Evolutionary conservation across 2,797 vertebrate genomes (phyloP).

Genomic region (Micropoecilia bifurca): DNA sequence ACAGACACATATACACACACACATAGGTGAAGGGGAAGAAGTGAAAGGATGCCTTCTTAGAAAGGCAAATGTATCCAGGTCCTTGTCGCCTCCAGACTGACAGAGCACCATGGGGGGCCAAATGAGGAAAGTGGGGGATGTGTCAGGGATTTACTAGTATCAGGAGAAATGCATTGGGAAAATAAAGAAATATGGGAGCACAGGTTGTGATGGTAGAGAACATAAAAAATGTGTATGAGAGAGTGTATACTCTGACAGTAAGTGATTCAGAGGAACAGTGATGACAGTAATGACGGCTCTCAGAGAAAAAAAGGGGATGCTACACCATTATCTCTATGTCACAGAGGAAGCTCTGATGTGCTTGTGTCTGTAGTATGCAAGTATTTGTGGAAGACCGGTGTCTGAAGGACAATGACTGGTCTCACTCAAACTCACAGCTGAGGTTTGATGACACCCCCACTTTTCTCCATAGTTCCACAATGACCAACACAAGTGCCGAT

Average conservation of each 20-base stretch:
- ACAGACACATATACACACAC: background rate
- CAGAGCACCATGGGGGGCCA: constrained; percentile 55
- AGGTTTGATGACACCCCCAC: constrained; percentile 10
- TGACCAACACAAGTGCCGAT: constrained; percentile 12
- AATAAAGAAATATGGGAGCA: constrained; percentile 47
- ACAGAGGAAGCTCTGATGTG: constrained; percentile 33
- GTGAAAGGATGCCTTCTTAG: constrained; percentile 45
- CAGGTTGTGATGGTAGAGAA: constrained; percentile 43
- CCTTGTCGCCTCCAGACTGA: constrained; percentile 63
- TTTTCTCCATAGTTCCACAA: constrained; percentile 3
- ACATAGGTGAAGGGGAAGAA: constrained; percentile 19
- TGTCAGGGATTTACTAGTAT: constrained; percentile 50
- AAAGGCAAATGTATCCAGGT: constrained; percentile 67
- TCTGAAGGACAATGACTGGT: constrained; percentile 18
- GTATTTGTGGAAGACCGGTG: constrained; percentile 5
- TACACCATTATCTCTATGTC: constrained; percentile 50
- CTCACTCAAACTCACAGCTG: constrained; percentile 23
- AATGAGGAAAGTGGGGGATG: constrained; percentile 39
- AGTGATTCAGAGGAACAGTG: constrained; percentile 57
- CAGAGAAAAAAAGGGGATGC: constrained; percentile 51
- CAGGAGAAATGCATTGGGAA: constrained; percentile 11
- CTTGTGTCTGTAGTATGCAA: constrained; percentile 11
- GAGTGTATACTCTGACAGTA: constrained; percentile 42
- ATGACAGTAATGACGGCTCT: constrained; percentile 66
- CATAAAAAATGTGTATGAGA: constrained; percentile 34